Percentiles rank a stretch among this genome's conserved stretches.
Conservation (phyloP, 2,888 invertebrate species). For the Pherbina coryleti region DNA sequence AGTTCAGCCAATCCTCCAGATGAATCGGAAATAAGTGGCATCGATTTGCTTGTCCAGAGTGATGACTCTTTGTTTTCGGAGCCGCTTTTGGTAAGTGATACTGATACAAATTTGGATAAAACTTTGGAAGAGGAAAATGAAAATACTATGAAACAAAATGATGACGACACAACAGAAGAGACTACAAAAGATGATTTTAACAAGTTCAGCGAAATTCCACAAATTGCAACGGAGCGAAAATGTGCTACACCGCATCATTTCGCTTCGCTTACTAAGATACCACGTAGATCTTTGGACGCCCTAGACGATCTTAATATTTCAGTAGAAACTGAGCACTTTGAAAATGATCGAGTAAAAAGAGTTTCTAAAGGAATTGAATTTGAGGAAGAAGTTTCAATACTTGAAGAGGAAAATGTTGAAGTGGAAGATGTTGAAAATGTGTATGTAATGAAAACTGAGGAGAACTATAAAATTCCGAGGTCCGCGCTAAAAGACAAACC, state of each 20-base stretch:
- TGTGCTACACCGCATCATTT: slow-evolving; percentile 7
- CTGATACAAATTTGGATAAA: not conserved
- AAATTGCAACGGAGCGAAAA: not conserved
- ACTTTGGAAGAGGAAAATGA: slow-evolving; percentile 2
- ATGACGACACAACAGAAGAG: slow-evolving; percentile 34
- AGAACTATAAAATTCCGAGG: not conserved
- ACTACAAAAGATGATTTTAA: slow-evolving; percentile 26
- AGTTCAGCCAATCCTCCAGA: slow-evolving; percentile 16
- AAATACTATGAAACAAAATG: not conserved
- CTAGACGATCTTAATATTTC: not conserved
- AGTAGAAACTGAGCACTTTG: slow-evolving; percentile 15
- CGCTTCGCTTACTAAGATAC: not conserved
- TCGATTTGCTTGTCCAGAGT: slow-evolving; percentile 60
- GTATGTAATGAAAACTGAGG: not conserved
- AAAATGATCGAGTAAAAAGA: not conserved
- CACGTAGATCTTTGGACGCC: slow-evolving; percentile 25
- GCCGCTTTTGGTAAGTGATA: slow-evolving; percentile 42
- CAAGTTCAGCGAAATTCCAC: slow-evolving; percentile 27
- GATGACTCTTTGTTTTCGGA: slow-evolving; percentile 60
- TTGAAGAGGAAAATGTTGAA: not conserved
- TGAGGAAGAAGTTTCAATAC: not conserved
- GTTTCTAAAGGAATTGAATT: not conserved
- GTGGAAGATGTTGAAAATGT: not conserved
- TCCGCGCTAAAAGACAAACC: not conserved
- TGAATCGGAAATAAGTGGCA: slow-evolving; percentile 61